Conservation (phyloP, 2,113 vertebrate genomes). For the Lamprotornis superbus region DNA sequence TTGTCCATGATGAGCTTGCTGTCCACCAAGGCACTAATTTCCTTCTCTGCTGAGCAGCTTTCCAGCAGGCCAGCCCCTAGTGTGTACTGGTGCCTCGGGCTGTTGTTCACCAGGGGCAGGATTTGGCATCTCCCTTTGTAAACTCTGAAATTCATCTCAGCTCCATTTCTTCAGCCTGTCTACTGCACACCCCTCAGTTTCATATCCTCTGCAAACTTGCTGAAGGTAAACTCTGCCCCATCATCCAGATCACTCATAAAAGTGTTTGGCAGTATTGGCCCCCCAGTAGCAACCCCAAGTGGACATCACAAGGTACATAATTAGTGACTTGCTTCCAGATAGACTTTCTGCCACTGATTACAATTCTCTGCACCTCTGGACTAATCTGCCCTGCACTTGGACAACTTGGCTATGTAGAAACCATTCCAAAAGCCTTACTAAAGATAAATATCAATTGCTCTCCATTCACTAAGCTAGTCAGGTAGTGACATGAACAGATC, state of each 20-base stretch:
- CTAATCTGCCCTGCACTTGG: background rate
- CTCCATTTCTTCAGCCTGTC: background rate
- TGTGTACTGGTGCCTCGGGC: accelerated
- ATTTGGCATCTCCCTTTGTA: background rate
- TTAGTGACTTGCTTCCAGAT: background rate
- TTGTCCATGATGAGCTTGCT: background rate
- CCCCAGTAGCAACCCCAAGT: background rate
- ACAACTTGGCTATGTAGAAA: background rate
- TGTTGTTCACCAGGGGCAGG: background rate
- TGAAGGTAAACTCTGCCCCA: background rate
- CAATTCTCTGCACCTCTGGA: background rate
- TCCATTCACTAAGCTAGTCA: background rate
- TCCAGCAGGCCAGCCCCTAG: background rate
- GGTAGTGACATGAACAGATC: background rate
- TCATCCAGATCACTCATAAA: background rate
- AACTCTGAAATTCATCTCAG: background rate
- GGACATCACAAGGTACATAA: background rate
- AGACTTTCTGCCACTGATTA: background rate
- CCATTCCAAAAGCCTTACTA: background rate
- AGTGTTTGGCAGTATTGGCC: background rate
- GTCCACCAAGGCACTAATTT: background rate
- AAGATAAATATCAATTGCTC: background rate
- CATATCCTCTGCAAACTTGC: background rate
- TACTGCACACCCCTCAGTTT: background rate
- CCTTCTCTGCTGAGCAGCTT: background rate